phyloP scores from a whole-genome alignment of 1,140 invertebrate species.

The Oedothorax gibbosus region DNA sequence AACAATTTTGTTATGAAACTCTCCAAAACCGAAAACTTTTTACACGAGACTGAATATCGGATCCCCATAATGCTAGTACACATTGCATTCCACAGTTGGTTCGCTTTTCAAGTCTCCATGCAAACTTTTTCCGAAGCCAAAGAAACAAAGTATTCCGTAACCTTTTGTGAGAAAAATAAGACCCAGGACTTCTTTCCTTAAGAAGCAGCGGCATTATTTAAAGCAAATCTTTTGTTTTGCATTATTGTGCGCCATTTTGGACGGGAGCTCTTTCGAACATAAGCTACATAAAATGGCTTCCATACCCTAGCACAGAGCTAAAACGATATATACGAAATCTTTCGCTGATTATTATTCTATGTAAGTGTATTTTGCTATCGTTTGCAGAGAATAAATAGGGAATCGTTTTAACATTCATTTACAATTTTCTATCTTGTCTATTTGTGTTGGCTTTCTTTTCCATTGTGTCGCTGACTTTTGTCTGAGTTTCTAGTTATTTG shows the following conservation, averaged over 20 bases:
- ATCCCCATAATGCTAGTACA: no score
- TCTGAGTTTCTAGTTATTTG: no score
- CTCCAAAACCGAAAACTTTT: background rate
- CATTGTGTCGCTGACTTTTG: no score
- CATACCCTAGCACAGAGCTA: background rate
- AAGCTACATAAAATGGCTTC: conserved; percentile 1
- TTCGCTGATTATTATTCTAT: conserved; percentile 7
- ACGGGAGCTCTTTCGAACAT: background rate
- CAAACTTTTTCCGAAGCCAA: no score
- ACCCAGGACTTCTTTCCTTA: background rate
- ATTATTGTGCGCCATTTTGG: background rate
- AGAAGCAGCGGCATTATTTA: background rate
- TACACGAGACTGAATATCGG: background rate
- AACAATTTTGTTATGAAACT: no score
- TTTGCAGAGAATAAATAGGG: background rate
- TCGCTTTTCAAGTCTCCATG: no score
- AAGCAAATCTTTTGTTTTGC: conserved; percentile 27
- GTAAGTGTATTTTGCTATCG: background rate
- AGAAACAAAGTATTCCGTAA: background rate
- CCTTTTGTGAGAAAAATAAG: conserved; percentile 5
- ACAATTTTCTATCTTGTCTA: background rate
- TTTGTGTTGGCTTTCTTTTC: no score
- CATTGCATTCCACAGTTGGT: no score
- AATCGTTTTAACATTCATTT: background rate
- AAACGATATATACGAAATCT: conserved; percentile 3